Percentiles rank a stretch among this genome's conserved stretches.
phyloP scores from a whole-genome alignment of 2,888 invertebrate genomes.

The Tubulanus polymorphus region DNA sequence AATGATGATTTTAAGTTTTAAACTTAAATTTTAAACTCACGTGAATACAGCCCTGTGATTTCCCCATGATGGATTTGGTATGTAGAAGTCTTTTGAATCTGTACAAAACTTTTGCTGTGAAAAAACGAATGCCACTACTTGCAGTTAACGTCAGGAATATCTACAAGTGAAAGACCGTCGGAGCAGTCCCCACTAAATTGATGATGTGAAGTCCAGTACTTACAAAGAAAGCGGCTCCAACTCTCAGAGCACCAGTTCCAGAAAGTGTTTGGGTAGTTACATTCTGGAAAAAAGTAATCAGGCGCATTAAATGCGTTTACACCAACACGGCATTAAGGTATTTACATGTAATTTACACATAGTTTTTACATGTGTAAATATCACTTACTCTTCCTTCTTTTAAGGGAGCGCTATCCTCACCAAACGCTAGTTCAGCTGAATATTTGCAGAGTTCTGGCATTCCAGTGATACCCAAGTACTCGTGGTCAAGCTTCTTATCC shows the following conservation, averaged over 20 bases:
- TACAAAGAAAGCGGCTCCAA: constrained; percentile 84
- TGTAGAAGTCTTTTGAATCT: too few relatives aligned
- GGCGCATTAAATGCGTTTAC: background rate
- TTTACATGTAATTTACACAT: background rate
- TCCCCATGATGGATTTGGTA: constrained; percentile 96
- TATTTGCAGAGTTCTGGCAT: constrained; percentile 75
- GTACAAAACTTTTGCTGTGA: too few relatives aligned
- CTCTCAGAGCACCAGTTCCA: constrained; percentile 92
- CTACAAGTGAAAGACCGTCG: too few relatives aligned
- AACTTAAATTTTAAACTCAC: too few relatives aligned
- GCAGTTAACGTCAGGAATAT: background rate
- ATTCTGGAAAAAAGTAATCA: constrained; percentile 55
- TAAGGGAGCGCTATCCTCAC: constrained; percentile 68
- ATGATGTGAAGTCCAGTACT: constrained; percentile 32
- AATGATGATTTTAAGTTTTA: too few relatives aligned
- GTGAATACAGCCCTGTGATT: constrained; percentile 95
- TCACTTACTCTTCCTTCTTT: constrained; percentile 66
- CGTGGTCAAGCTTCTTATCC: constrained; percentile 75
- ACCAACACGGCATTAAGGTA: background rate
- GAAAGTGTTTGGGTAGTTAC: constrained; percentile 80
- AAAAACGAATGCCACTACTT: background rate
- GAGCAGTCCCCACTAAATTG: background rate
- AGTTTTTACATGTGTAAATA: too few relatives aligned
- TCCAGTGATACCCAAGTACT: constrained; percentile 91
- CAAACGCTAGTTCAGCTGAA: constrained; percentile 84